Evolutionary conservation across 2,113 vertebrate species (phyloP).

Genomic region (Pardalotus punctatus): DNA sequence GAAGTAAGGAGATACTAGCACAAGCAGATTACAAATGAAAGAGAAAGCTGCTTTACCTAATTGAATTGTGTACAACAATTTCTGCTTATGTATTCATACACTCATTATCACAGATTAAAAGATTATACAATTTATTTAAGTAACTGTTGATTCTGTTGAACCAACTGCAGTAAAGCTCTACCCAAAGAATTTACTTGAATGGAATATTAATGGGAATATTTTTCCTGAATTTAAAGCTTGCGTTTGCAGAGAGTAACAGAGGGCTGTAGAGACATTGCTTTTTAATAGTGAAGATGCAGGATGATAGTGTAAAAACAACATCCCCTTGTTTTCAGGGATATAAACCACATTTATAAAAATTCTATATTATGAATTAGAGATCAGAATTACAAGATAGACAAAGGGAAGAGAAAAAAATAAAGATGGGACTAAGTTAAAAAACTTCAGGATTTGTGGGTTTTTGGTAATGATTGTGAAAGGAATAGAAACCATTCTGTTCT

Average conservation of each 20-base stretch:
- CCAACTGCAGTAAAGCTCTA: not conserved
- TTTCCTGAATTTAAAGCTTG: not conserved
- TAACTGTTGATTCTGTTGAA: not conserved
- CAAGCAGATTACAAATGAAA: not conserved
- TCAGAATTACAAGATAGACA: not conserved
- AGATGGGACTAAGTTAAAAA: not conserved
- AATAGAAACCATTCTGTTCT: not conserved
- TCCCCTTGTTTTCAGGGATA: not conserved
- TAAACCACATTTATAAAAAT: not conserved
- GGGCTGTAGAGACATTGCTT: not conserved
- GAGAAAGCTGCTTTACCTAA: not conserved
- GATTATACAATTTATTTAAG: slow-evolving; percentile 2
- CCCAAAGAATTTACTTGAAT: not conserved
- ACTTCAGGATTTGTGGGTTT: not conserved
- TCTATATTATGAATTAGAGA: not conserved
- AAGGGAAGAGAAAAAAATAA: not conserved
- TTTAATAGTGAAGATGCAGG: not conserved
- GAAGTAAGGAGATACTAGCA: not conserved
- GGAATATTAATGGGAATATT: not conserved
- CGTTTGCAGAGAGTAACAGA: not conserved
- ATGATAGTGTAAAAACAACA: not conserved
- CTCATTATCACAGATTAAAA: slow-evolving; percentile 1
- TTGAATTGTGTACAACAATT: not conserved
- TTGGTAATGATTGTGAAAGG: not conserved
- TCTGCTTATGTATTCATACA: not conserved